Conservation (phyloP, 64 coral and sea anemone genomes). For the Porites lutea region DNA sequence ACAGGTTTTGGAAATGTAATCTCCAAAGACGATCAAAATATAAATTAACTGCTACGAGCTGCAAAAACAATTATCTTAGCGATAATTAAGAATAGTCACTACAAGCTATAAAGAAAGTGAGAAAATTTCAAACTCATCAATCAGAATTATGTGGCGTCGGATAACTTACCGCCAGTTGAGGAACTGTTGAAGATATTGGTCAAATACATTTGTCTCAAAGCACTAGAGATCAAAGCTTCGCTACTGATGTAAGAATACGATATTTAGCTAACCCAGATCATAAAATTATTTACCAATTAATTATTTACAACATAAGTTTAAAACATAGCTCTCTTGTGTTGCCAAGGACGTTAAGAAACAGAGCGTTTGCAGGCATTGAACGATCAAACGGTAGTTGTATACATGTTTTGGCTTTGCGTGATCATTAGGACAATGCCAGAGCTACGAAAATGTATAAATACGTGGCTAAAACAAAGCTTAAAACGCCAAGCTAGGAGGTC, state of each 20-base stretch:
- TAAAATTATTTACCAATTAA: constrained; percentile 40
- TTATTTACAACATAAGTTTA: constrained; percentile 10
- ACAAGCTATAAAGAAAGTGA: not conserved
- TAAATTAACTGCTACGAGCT: not conserved
- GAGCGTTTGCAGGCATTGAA: too few species aligned
- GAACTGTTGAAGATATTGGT: constrained; percentile 44
- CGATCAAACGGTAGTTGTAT: too few species aligned
- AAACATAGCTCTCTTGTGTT: not conserved
- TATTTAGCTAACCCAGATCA: constrained; percentile 26
- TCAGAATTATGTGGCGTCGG: not conserved
- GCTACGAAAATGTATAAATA: too few species aligned
- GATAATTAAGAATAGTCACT: not conserved
- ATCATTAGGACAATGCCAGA: too few species aligned
- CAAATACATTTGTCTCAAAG: not conserved
- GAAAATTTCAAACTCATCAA: not conserved
- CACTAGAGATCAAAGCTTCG: constrained; percentile 30
- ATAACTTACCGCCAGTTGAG: constrained; percentile 19
- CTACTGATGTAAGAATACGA: constrained; percentile 51
- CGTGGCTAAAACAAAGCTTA: too few species aligned
- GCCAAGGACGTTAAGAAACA: not conserved
- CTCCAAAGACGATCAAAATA: constrained; percentile 1
- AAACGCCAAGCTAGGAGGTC: too few species aligned
- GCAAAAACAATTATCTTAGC: constrained; percentile 29
- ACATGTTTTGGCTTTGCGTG: too few species aligned
- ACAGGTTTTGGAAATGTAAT: not conserved